A percentile compares a stretch with the other conserved stretches of the same genome.
Evolutionary conservation across 1,140 invertebrate genomes (phyloP).

Genomic region (Copidosoma floridanum): DNA sequence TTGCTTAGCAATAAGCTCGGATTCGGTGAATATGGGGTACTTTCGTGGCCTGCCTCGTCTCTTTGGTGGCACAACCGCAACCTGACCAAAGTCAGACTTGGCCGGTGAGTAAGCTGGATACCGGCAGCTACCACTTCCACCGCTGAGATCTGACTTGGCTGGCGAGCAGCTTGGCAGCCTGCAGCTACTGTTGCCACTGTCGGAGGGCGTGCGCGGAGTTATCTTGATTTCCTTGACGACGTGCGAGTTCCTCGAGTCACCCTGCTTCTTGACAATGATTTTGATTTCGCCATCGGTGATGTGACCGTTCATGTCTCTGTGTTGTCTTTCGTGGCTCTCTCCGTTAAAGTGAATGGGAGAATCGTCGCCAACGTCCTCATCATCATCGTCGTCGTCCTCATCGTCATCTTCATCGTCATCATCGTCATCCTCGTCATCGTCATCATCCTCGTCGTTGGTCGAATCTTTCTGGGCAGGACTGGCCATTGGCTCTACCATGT

Average conservation of each 20-base stretch:
- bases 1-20: neutral
- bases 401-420: neutral
- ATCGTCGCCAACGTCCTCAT: neutral
- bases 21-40: conserved; percentile 10
- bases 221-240: conserved; percentile 22
- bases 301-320: neutral
- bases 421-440: neutral
- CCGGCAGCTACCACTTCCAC: neutral
- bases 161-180: neutral
- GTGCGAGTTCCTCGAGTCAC: conserved; percentile 12
- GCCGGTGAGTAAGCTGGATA: neutral
- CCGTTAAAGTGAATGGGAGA: neutral
- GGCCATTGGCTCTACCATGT: neutral
- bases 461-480: neutral
- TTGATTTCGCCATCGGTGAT: conserved; percentile 18
- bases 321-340: neutral
- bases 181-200: neutral
- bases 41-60: conserved; percentile 11
- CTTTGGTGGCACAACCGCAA: neutral
- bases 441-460: neutral
- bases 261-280: conserved; percentile 16
- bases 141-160: neutral
- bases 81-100: neutral
- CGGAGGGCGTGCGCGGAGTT: neutral
- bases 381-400: neutral